Evolutionary conservation across 1,140 invertebrate genomes (phyloP).

Genomic region (Microvelia longipes): DNA sequence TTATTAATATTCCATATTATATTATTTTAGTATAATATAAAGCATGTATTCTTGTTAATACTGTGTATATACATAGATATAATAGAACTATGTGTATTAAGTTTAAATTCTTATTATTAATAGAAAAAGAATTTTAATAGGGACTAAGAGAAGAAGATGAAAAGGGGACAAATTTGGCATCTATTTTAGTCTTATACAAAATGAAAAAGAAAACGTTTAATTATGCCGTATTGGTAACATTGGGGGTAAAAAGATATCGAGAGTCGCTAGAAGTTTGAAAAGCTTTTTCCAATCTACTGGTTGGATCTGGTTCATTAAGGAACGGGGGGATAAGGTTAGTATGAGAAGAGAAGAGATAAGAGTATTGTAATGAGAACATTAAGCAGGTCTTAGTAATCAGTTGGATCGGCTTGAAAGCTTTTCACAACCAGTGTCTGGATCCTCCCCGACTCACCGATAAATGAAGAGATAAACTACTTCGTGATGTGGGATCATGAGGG

Average conservation of each 20-base stretch:
- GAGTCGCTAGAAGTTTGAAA: too few relatives aligned
- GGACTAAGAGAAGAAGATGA: too few relatives aligned
- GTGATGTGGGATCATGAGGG: not conserved
- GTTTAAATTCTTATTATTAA: too few relatives aligned
- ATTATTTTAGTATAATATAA: too few relatives aligned
- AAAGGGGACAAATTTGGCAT: too few relatives aligned
- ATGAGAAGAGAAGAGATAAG: not conserved
- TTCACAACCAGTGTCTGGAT: not conserved
- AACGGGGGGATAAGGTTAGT: not conserved
- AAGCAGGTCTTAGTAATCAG: not conserved
- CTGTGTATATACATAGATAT: too few relatives aligned
- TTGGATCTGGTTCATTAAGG: not conserved
- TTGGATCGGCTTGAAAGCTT: not conserved
- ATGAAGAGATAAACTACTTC: not conserved
- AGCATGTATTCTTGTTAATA: too few relatives aligned
- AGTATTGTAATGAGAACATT: not conserved
- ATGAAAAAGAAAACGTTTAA: too few relatives aligned
- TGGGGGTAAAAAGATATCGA: not conserved
- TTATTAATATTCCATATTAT: too few relatives aligned
- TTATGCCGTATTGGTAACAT: not conserved
- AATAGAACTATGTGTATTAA: too few relatives aligned
- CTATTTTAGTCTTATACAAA: too few relatives aligned
- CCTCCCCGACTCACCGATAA: not conserved
- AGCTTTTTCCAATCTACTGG: not conserved
- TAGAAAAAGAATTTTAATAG: too few relatives aligned